Evolutionary conservation across 1,140 invertebrate species (phyloP).

Genomic region (Belonocnema kinseyi): DNA sequence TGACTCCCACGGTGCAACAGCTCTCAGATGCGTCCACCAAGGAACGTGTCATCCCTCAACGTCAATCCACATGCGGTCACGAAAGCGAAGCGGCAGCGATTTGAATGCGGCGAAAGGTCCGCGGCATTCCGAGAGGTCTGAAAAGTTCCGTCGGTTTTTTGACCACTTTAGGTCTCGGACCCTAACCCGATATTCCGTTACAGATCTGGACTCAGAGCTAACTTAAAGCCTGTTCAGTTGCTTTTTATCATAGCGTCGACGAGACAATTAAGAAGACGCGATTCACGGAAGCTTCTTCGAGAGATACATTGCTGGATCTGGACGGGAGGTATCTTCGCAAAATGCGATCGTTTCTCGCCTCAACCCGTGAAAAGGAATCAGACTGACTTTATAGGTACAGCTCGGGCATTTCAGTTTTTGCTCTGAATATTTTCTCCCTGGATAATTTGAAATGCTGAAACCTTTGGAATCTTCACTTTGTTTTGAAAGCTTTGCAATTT

Average conservation of each 20-base stretch:
- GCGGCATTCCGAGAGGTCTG: conserved; percentile 62
- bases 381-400: not conserved
- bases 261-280: conserved; percentile 56
- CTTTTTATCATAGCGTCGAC: conserved; percentile 48
- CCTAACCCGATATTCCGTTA: conserved; percentile 37
- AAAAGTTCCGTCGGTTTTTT: conserved; percentile 58
- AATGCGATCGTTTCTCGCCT: conserved; percentile 22
- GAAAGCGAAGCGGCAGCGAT: conserved; percentile 45
- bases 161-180: conserved; percentile 44
- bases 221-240: conserved; percentile 21
- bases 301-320: conserved; percentile 10
- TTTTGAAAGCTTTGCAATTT: no score
- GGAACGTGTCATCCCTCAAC: conserved; percentile 69
- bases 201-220: conserved; percentile 31
- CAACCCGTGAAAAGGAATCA: not conserved
- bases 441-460: not conserved
- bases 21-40: conserved; percentile 53
- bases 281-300: conserved; percentile 40
- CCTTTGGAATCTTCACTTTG: not conserved
- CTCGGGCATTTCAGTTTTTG: not conserved
- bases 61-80: conserved; percentile 61
- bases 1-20: conserved; percentile 60
- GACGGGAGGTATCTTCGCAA: conserved; percentile 25
- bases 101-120: conserved; percentile 15
- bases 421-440: not conserved